Conservation (phyloP, 2,113 vertebrate genomes). For the Aptenodytes forsteri region DNA sequence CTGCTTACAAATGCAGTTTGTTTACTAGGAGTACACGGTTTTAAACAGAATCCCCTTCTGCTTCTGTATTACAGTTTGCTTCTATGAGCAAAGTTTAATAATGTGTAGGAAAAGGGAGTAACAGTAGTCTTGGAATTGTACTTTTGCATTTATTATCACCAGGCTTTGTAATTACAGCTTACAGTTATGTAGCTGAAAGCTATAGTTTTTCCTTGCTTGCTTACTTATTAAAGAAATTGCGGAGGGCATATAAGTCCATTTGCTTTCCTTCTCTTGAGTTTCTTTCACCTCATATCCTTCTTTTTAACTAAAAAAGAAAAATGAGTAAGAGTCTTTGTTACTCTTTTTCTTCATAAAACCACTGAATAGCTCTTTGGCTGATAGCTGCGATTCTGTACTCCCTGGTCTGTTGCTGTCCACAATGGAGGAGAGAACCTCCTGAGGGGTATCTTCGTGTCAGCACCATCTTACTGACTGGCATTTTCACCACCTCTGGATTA, state of each 20-base stretch:
- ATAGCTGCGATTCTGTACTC: background rate
- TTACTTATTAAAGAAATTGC: background rate
- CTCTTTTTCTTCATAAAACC: background rate
- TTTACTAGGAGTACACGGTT: background rate
- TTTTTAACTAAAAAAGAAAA: background rate
- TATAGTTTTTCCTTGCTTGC: background rate
- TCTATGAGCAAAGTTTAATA: background rate
- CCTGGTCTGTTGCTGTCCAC: background rate
- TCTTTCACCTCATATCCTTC: background rate
- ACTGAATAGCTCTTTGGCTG: background rate
- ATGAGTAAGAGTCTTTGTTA: background rate
- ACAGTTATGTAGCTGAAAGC: background rate
- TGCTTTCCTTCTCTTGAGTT: background rate
- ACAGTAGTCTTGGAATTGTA: background rate
- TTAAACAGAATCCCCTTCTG: background rate
- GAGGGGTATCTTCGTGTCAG: background rate
- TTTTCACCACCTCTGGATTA: background rate
- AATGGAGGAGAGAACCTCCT: background rate
- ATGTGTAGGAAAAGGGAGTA: background rate
- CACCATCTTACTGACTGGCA: background rate
- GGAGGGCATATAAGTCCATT: background rate
- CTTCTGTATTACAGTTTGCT: background rate
- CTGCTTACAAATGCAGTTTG: background rate
- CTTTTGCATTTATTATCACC: background rate
- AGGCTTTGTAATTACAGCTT: background rate